phyloP scores from a whole-genome alignment of 2,797 vertebrate genomes.

The Myotis planiceps region DNA sequence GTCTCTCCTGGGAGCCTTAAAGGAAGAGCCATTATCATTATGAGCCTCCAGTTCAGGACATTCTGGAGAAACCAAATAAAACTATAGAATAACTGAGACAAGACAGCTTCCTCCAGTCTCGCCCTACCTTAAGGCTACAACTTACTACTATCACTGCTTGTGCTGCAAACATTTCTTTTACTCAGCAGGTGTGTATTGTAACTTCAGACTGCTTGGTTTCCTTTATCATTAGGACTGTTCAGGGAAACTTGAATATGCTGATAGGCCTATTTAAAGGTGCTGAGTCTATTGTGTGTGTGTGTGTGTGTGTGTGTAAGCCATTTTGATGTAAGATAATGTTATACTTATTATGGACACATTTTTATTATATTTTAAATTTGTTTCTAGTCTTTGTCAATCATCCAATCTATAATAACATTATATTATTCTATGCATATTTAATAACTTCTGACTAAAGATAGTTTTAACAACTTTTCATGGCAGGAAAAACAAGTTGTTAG shows the following conservation, averaged over 20 bases:
- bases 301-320: background rate
- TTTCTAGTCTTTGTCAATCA: background rate
- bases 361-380: conserved; percentile 37
- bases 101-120: background rate
- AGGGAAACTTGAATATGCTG: background rate
- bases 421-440: background rate
- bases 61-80: background rate
- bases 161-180: background rate
- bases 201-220: background rate
- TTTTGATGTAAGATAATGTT: background rate
- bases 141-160: background rate
- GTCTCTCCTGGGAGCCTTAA: background rate
- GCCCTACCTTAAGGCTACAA: background rate
- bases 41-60: background rate
- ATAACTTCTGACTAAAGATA: background rate
- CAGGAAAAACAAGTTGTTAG: background rate
- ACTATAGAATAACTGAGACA: background rate
- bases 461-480: background rate
- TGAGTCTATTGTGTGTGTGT: background rate
- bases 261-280: background rate
- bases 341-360: conserved; percentile 34
- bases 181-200: background rate
- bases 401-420: background rate
- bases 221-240: background rate
- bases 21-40: background rate